A percentile compares a stretch with the other conserved stretches of the same genome.
Conservation (phyloP, 2,888 invertebrate genomes). For the Yponomeuta cagnagella region DNA sequence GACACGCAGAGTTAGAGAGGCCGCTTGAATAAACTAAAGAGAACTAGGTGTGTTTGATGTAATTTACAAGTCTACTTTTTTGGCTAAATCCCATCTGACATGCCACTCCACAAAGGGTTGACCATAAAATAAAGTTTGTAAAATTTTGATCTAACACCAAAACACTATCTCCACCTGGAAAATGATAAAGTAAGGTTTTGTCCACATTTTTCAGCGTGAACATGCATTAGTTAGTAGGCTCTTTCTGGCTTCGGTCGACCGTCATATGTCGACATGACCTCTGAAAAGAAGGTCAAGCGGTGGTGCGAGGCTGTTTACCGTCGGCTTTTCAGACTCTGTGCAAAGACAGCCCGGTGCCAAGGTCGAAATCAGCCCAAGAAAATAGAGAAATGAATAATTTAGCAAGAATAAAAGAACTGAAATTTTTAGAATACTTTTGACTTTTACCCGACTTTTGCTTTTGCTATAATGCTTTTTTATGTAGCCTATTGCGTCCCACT, state of each 20-base stretch:
- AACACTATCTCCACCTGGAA: background rate
- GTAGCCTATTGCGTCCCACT: no score
- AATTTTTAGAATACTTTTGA: no score
- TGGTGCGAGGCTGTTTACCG: background rate
- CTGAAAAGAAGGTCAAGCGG: background rate
- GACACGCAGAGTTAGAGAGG: background rate
- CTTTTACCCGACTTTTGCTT: no score
- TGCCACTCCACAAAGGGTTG: background rate
- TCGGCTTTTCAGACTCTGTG: constrained; percentile 3
- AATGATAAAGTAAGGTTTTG: background rate
- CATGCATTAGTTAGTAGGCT: constrained; percentile 9
- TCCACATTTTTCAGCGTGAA: constrained; percentile 12
- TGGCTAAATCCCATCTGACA: no score
- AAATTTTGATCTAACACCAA: background rate
- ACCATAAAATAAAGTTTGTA: background rate
- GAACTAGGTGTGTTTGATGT: background rate
- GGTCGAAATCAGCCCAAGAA: constrained; percentile 18
- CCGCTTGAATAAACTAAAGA: background rate
- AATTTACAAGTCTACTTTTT: background rate
- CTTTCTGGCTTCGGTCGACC: background rate
- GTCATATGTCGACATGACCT: background rate
- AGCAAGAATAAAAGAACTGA: no score
- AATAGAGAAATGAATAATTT: background rate
- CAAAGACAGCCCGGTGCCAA: constrained; percentile 8
- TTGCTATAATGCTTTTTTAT: no score